These are phyloP conservation scores for Oligia latruncula DNA, from an alignment of 2,888 invertebrate species.

Conservation along the genomic window DNA sequence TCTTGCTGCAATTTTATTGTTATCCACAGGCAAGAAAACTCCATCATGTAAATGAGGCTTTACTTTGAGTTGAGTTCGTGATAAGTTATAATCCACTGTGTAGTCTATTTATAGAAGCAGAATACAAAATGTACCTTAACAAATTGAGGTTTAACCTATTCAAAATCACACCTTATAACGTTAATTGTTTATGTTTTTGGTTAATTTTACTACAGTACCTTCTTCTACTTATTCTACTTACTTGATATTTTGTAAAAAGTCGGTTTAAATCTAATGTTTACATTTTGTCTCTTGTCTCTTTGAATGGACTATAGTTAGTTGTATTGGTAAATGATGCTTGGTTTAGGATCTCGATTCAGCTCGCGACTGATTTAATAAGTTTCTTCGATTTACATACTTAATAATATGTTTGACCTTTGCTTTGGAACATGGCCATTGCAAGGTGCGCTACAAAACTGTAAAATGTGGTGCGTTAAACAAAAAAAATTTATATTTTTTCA, in stretches of 20 bases:
- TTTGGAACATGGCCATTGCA: background rate
- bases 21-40: background rate
- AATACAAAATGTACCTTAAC: background rate
- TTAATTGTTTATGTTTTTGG: conserved; percentile 4
- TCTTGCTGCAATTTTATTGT: background rate
- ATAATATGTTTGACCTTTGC: background rate
- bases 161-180: background rate
- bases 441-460: background rate
- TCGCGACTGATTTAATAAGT: background rate
- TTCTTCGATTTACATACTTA: background rate
- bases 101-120: background rate
- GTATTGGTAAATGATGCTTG: background rate
- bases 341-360: conserved; percentile 2
- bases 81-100: background rate
- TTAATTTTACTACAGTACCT: background rate
- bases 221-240: too few species aligned
- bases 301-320: background rate
- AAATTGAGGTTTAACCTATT: background rate
- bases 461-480: background rate
- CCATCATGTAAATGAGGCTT: background rate
- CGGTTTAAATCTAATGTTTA: background rate
- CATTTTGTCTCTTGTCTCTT: background rate
- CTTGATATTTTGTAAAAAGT: background rate
- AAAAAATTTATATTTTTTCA: background rate
- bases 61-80: background rate